A percentile compares a stretch with the other conserved stretches of the same genome.
Conservation (phyloP, 2,888 invertebrate genomes). For the Chouioia cunea region DNA sequence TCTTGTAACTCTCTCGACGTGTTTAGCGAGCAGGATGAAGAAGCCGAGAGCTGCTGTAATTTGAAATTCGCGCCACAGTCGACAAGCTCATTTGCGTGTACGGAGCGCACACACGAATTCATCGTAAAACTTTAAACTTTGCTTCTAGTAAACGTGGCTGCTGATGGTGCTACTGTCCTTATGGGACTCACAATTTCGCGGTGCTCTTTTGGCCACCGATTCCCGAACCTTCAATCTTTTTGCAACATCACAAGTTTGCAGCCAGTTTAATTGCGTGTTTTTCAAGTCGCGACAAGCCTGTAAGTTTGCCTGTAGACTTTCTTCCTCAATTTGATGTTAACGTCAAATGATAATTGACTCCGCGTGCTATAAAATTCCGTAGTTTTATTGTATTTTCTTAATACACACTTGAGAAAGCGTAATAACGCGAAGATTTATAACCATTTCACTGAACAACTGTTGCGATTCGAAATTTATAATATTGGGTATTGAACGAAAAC, state of each 20-base stretch:
- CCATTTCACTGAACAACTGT: conserved; percentile 4
- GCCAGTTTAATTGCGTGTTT: too few relatives aligned
- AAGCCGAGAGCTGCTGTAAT: conserved; percentile 16
- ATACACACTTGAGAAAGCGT: not conserved
- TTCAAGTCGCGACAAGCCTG: too few relatives aligned
- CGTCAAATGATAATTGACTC: too few relatives aligned
- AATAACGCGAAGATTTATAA: conserved; percentile 11
- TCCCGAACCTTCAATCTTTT: too few relatives aligned
- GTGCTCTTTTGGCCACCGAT: too few relatives aligned
- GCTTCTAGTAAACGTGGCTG: conserved; percentile 33
- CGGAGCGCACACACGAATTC: not conserved
- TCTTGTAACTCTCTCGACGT: conserved; percentile 32
- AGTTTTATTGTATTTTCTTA: not conserved
- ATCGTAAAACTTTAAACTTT: conserved; percentile 23
- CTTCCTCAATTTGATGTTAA: too few relatives aligned
- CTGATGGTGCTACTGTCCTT: conserved; percentile 15
- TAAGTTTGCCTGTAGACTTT: too few relatives aligned
- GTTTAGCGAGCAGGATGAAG: conserved; percentile 23
- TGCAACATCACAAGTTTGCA: too few relatives aligned
- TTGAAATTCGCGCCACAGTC: conserved; percentile 36
- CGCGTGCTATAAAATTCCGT: too few relatives aligned
- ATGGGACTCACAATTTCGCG: too few relatives aligned
- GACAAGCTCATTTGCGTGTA: conserved; percentile 3
- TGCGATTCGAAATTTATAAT: not conserved
- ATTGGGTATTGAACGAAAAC: too few relatives aligned